These are phyloP conservation scores for Clamator glandarius DNA, from an alignment of 2,797 vertebrate genomes.

Conservation along the genomic window DNA sequence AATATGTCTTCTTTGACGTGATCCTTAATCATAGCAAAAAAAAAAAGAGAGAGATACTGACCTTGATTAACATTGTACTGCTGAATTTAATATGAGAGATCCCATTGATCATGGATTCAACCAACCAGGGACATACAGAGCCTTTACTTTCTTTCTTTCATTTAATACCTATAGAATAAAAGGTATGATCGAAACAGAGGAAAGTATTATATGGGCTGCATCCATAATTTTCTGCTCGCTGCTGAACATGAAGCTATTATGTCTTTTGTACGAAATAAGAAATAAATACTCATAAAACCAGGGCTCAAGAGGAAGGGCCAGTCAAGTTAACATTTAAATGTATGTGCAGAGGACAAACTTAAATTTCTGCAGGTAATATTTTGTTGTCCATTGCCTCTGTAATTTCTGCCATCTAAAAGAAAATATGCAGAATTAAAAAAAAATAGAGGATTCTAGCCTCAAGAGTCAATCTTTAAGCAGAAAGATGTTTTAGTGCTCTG, in stretches of 20 bases:
- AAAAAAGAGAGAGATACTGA: background rate
- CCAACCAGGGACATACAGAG: background rate
- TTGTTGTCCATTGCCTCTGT: background rate
- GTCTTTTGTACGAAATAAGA: background rate
- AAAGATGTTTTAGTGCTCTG: background rate
- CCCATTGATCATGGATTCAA: background rate
- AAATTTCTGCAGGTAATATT: background rate
- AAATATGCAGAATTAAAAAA: background rate
- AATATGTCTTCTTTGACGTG: slow-evolving; percentile 41
- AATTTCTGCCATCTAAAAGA: background rate
- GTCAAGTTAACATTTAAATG: background rate
- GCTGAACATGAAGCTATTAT: background rate
- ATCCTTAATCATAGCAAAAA: slow-evolving; percentile 32
- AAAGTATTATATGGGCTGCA: background rate
- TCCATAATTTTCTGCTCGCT: background rate
- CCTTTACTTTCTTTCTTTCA: background rate
- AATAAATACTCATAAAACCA: background rate
- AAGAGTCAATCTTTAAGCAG: background rate
- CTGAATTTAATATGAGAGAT: slow-evolving; percentile 46
- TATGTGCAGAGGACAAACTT: background rate
- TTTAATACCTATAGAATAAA: background rate
- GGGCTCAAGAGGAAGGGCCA: background rate
- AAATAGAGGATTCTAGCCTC: background rate
- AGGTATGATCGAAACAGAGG: background rate
- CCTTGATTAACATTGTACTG: slow-evolving; percentile 53